phyloP scores from a whole-genome alignment of 2,888 invertebrate genomes.

The Thalpophila matura region DNA sequence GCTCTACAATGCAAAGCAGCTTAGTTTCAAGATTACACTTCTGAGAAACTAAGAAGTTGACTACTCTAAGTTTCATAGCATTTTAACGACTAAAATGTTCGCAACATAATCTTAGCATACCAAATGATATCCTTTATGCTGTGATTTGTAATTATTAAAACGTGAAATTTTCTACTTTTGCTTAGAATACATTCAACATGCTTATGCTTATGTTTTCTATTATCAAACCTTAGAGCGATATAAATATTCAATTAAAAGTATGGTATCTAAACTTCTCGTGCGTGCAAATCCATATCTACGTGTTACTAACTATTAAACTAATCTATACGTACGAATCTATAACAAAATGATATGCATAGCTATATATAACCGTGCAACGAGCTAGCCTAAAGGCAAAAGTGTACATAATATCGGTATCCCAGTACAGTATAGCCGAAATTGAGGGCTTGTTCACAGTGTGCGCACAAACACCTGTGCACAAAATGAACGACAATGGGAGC shows the following conservation, averaged over 20 bases:
- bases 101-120: slow-evolving; percentile 25
- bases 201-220: too few species aligned
- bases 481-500: slow-evolving; percentile 56
- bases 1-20: slow-evolving; percentile 37
- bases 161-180: too few species aligned
- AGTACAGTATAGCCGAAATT: slow-evolving; percentile 48
- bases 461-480: slow-evolving; percentile 50
- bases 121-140: background rate
- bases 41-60: slow-evolving; percentile 33
- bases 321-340: too few species aligned
- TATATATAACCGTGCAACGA: too few species aligned
- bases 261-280: too few species aligned
- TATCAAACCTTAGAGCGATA: too few species aligned
- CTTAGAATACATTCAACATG: too few species aligned
- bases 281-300: too few species aligned
- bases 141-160: background rate
- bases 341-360: too few species aligned
- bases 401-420: slow-evolving; percentile 38
- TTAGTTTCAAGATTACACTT: slow-evolving; percentile 49
- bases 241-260: too few species aligned
- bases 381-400: slow-evolving; percentile 31
- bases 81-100: slow-evolving; percentile 41
- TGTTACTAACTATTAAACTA: too few species aligned
- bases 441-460: slow-evolving; percentile 48
- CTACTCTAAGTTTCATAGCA: slow-evolving; percentile 43